phyloP scores from a whole-genome alignment of 1,140 invertebrate species.

The Formica exsecta region DNA sequence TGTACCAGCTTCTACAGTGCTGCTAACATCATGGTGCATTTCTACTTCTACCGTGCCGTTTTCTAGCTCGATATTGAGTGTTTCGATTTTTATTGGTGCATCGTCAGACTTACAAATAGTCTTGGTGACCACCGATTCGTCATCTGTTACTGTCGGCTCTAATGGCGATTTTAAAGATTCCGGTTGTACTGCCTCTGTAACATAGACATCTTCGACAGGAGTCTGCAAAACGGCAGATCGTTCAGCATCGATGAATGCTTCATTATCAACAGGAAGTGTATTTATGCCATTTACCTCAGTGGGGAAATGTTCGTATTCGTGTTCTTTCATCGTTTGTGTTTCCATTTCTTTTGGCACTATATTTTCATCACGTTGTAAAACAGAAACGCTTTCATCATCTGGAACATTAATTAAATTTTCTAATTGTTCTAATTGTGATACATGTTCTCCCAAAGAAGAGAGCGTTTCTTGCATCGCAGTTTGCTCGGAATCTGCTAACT shows the following conservation, averaged over 20 bases:
- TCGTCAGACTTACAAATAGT: slow-evolving; percentile 85
- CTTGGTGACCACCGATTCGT: slow-evolving; percentile 73
- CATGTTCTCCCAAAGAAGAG: not conserved
- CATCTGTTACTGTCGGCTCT: slow-evolving; percentile 65
- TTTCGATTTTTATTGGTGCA: slow-evolving; percentile 79
- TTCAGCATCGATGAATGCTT: slow-evolving; percentile 79
- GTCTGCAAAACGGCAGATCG: slow-evolving; percentile 78
- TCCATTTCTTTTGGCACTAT: slow-evolving; percentile 3
- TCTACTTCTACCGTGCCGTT: slow-evolving; percentile 85
- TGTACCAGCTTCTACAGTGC: slow-evolving; percentile 81
- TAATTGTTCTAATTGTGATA: slow-evolving; percentile 1
- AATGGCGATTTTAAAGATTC: slow-evolving; percentile 63
- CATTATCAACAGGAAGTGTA: slow-evolving; percentile 48
- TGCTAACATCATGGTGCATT: slow-evolving; percentile 82
- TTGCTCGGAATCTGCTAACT: not conserved
- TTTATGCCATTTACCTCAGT: slow-evolving; percentile 76
- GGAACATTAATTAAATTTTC: not conserved
- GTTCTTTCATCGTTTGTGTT: slow-evolving; percentile 56
- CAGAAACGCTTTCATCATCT: not conserved
- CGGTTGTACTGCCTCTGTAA: slow-evolving; percentile 35
- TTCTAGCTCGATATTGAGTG: slow-evolving; percentile 81
- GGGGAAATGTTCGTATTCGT: slow-evolving; percentile 68
- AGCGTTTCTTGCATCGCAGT: not conserved
- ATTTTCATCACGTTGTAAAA: not conserved
- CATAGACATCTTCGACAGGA: slow-evolving; percentile 68